Evolutionary conservation across 1,140 invertebrate species (phyloP).

Genomic region (Listronotus bonariensis): DNA sequence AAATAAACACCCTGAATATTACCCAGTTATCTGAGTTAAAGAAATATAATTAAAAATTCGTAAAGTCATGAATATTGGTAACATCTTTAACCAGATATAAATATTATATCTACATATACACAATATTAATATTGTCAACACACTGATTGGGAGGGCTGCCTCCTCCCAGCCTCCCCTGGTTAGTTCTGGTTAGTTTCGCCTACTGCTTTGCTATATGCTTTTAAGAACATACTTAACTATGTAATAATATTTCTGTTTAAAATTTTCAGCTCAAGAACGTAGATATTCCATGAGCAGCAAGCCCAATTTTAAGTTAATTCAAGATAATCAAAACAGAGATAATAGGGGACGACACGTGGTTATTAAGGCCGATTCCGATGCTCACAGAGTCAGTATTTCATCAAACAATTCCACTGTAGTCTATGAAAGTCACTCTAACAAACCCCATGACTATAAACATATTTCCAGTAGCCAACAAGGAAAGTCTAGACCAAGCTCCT

Average conservation of each 20-base stretch:
- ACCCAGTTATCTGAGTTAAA: too few species aligned
- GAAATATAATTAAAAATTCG: too few species aligned
- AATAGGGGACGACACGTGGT: slow-evolving; percentile 48
- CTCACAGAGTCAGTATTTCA: slow-evolving; percentile 40
- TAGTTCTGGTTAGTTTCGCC: too few species aligned
- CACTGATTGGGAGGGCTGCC: too few species aligned
- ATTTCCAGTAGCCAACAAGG: background rate
- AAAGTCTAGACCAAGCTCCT: slow-evolving; percentile 42
- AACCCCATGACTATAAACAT: slow-evolving; percentile 32
- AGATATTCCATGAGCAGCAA: slow-evolving; percentile 39
- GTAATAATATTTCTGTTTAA: background rate
- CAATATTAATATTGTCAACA: too few species aligned
- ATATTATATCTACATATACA: too few species aligned
- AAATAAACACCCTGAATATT: too few species aligned
- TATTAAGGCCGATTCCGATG: slow-evolving; percentile 45
- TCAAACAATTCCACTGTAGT: slow-evolving; percentile 39
- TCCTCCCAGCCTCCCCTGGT: too few species aligned
- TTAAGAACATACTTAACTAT: background rate
- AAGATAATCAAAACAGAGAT: slow-evolving; percentile 31
- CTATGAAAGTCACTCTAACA: slow-evolving; percentile 38
- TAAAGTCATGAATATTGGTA: too few species aligned
- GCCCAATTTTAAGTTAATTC: slow-evolving; percentile 40
- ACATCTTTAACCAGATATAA: too few species aligned
- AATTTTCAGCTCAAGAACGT: slow-evolving; percentile 43
- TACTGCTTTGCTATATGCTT: background rate